Percentiles rank a stretch among this genome's conserved stretches.
These are phyloP conservation scores for Drosophila athabasca DNA, from an alignment of 1,140 invertebrate species.

Conservation along the genomic window DNA sequence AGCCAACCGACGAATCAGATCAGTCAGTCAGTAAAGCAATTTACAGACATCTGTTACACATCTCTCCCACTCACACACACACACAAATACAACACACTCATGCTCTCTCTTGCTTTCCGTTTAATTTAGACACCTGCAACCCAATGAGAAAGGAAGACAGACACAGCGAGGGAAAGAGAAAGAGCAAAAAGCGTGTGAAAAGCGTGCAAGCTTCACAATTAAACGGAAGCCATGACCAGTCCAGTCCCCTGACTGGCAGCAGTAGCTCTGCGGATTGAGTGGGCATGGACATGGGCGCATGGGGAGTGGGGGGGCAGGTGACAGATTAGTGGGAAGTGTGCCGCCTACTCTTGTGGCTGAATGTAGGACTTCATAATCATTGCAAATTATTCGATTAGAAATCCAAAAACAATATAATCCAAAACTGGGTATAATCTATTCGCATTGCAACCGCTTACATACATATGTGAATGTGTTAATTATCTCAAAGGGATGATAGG, in stretches of 20 bases:
- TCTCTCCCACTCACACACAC: conserved; percentile 7
- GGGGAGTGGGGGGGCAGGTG: neutral
- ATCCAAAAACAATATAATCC: no score
- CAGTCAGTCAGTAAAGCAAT: conserved; percentile 79
- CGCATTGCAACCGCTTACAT: no score
- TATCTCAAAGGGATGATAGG: no score
- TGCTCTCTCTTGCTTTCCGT: neutral
- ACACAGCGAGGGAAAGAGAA: neutral
- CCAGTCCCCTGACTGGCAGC: conserved; percentile 32
- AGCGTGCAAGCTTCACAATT: conserved; percentile 27
- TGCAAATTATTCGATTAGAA: no score
- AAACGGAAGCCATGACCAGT: conserved; percentile 43
- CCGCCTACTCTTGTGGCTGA: conserved; percentile 8
- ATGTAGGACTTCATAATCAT: no score
- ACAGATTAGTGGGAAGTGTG: conserved; percentile 21
- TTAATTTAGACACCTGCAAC: conserved; percentile 59
- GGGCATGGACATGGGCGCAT: no score
- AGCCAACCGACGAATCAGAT: conserved; percentile 51
- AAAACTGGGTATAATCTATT: no score
- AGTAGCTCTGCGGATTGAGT: conserved; percentile 4
- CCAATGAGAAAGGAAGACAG: conserved; percentile 2
- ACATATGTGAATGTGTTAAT: no score
- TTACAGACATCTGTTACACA: conserved; percentile 71
- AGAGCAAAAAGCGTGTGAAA: conserved; percentile 28
- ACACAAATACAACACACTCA: conserved; percentile 1